Base-by-base conservation (phyloP, 2,888 invertebrate genomes). In the Xiphydria camelus region DNA sequence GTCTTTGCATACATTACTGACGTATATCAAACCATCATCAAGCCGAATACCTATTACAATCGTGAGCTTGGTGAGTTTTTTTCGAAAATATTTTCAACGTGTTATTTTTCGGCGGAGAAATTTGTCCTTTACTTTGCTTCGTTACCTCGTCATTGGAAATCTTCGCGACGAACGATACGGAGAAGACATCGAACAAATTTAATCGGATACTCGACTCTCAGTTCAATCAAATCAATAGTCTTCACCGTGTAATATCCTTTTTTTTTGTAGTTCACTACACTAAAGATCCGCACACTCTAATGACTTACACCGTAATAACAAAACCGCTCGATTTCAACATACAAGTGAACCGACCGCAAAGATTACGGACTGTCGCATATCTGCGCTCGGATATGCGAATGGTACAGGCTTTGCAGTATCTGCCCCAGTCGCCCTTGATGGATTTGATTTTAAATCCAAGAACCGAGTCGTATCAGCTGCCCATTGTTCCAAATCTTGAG, bases 351-450 rank as follows among this genome's bases (percentile, higher is more conserved):
- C 57, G 61, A 43, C 47, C 70, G 12, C 56, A 66, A 15, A 59
- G 66, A 51, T 35, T 78, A 1, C 62, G 73, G 55, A 58, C 68
- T 6, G 59, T 78, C 3, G 62, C 65, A 5, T 76, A 77, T 47
- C 58, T 80, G 22, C 65, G 73, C 5, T 56, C 79, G 2, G 81
- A 81, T 49, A 68, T 86, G 47, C 79, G 82, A 47, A 73, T 83
- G 45, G 81, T 87, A 46, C 82, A 82, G 64, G 83, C 87, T 0
- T 78, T 88, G 53, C 82, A 83, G 48, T 79, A 80, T 57, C 66
- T 89, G 31, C 76, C 78, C 0, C 68, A 75, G 0, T 87, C 88
- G 0, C 82, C 84, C 0, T 77, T 89, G 1, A 75, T 78, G 23
- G 73, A 79, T 4, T 76, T 78, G 12, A 83, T 89, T 49, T 64